Evolutionary conservation across 2,113 vertebrate genomes (phyloP).

Genomic region (Calidris pygmaea): DNA sequence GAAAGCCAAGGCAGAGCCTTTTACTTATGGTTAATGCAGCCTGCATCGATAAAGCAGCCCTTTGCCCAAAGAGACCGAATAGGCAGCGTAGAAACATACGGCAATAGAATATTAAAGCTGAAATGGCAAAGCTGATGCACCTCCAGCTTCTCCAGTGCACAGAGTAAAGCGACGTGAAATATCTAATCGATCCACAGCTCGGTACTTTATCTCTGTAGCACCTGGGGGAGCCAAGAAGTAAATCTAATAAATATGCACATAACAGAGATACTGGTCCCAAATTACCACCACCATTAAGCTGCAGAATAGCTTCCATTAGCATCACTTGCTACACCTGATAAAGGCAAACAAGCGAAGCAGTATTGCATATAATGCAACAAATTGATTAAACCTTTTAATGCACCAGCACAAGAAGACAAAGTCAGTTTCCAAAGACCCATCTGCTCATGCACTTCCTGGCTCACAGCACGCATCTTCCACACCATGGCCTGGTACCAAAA

Average conservation of each 20-base stretch:
- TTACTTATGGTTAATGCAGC: neutral
- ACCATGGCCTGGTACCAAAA: neutral
- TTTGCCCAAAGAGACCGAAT: neutral
- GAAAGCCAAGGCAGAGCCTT: neutral
- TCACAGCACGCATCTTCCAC: neutral
- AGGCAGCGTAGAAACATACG: neutral
- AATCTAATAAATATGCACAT: neutral
- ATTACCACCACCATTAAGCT: neutral
- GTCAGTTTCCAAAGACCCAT: neutral
- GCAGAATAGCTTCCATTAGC: neutral
- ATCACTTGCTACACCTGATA: neutral
- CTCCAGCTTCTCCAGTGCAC: neutral
- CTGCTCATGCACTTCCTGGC: neutral
- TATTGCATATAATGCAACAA: neutral
- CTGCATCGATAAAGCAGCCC: neutral
- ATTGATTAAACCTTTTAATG: neutral
- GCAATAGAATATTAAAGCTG: neutral
- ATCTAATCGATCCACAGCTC: neutral
- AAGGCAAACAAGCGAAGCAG: neutral
- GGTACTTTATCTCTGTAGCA: neutral
- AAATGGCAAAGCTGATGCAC: slow-evolving; percentile 2
- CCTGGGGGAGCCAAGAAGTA: neutral
- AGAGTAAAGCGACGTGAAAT: neutral
- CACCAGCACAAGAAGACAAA: neutral
- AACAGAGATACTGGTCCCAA: neutral